Evolutionary conservation across 2,888 invertebrate species (phyloP), one percentile per base, ranked within the genome.

Genomic region (Leptopilina drosophilae): DNA sequence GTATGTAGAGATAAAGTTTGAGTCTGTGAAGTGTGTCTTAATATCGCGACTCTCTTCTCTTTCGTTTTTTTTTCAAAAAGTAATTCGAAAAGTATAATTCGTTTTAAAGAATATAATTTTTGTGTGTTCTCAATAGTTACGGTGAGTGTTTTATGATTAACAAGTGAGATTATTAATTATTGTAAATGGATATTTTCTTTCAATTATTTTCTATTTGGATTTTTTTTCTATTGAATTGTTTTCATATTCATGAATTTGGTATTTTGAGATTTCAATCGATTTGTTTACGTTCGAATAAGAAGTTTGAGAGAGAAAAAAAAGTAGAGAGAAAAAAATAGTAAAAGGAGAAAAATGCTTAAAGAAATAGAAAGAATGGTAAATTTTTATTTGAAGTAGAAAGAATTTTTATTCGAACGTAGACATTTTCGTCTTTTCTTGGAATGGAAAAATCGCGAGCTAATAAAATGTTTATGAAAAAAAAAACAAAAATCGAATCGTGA

Each of bases 401-500:
- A 15, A 15, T 59, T 59, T 5, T 59, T 6, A 59, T 59, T 59
- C n/a, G 59, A 15, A 59, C 49, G 49, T 59, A 15, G 5, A n/a
- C 62, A 9, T 20, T 15, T 62, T 64, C n/a, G 14, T 64, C 14
- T 64, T 33, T 67, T 73, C 73, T 73, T 53, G 73, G 56, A 56
- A 33, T 56, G 73, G 56, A 33, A 56, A 56, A 56, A 33, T 53
- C 73, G 56, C 56, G 73, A 33, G 53, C 56, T 73, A 3, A 33
- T 73, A n/a, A 20, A 20, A 53, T 62, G 62, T 62, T 20, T 56
- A 26, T 49, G 11, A 49, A 49, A 49, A 49, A 49, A 46, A 46
- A 46, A 46, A 46, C 1, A 46, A 56, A 79, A 75, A 59, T 76
- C 77, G 81, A 82, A 84, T 81, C 85, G 88, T 88, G 89, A 89